phyloP scores from a whole-genome alignment of 2,888 invertebrate species.

The Ectropis crepuscularia region DNA sequence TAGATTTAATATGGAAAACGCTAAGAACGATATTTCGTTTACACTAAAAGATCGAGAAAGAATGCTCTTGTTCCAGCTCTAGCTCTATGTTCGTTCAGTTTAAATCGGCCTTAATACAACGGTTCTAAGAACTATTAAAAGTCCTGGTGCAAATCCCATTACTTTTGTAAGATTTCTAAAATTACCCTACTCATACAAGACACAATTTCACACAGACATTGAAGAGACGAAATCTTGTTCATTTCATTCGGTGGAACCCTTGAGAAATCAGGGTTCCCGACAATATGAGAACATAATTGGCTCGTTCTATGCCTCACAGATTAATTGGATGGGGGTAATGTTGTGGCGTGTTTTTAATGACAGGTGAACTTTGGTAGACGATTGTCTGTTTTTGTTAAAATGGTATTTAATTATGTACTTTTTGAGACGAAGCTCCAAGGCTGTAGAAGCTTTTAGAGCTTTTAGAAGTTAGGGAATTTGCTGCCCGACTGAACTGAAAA shows the following conservation, averaged over 20 bases:
- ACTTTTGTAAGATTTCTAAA: not conserved
- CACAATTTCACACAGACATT: conserved; percentile 34
- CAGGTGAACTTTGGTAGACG: conserved; percentile 9
- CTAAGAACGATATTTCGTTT: no score
- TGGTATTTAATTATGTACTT: not conserved
- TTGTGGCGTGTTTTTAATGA: conserved; percentile 41
- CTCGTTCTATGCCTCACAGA: conserved; percentile 29
- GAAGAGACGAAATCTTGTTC: conserved; percentile 36
- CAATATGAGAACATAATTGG: conserved; percentile 46
- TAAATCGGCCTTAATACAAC: no score
- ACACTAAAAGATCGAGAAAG: no score
- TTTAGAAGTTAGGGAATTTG: no score
- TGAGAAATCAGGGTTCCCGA: conserved; percentile 46
- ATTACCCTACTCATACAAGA: conserved; percentile 14
- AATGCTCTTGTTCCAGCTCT: no score
- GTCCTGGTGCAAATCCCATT: no score
- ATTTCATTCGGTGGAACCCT: conserved; percentile 44
- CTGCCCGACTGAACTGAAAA: no score
- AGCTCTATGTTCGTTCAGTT: no score
- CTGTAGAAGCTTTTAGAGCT: no score
- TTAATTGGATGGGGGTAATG: conserved; percentile 41
- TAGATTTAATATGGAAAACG: no score
- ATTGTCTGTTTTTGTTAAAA: not conserved
- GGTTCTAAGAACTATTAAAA: no score
- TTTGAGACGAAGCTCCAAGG: no score